Evolutionary conservation across 2,888 invertebrate genomes (phyloP).

Genomic region (Trachelus troglodyta): DNA sequence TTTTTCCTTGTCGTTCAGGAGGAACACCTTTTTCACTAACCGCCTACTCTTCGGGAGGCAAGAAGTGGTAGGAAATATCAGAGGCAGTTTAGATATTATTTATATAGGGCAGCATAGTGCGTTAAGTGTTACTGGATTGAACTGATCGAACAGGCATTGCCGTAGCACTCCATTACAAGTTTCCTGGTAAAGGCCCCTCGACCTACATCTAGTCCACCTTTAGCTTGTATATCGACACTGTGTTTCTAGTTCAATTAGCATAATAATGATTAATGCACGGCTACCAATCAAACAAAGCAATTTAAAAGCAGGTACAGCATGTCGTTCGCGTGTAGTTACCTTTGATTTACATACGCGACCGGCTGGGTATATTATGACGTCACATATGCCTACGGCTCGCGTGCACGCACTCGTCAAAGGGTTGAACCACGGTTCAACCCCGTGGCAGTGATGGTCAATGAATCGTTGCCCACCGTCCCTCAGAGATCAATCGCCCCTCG

Average conservation of each 20-base stretch:
- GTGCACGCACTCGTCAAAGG: conserved; percentile 64
- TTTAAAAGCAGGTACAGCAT: conserved; percentile 55
- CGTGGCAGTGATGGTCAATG: conserved; percentile 56
- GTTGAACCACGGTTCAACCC: conserved; percentile 48
- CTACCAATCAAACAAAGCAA: conserved; percentile 59
- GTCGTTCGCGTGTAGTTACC: conserved; percentile 58
- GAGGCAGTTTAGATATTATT: neutral
- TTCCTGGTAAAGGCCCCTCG: conserved; percentile 24
- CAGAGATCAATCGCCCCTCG: neutral
- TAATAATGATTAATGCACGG: conserved; percentile 44
- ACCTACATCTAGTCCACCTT: conserved; percentile 26
- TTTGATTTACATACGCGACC: conserved; percentile 61
- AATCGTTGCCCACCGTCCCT: neutral
- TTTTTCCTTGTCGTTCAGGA: neutral
- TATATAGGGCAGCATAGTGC: conserved; percentile 8
- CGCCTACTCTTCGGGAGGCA: neutral
- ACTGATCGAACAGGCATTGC: neutral
- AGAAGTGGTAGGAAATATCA: neutral
- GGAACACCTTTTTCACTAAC: neutral
- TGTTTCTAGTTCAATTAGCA: conserved; percentile 32
- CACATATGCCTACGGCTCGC: conserved; percentile 58
- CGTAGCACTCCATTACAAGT: neutral
- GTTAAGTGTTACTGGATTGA: conserved; percentile 27
- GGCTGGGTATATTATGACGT: conserved; percentile 59
- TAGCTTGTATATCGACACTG: conserved; percentile 30